Evolutionary conservation across 2,797 vertebrate species (phyloP).

Genomic region (Corythornis leucogaster): DNA sequence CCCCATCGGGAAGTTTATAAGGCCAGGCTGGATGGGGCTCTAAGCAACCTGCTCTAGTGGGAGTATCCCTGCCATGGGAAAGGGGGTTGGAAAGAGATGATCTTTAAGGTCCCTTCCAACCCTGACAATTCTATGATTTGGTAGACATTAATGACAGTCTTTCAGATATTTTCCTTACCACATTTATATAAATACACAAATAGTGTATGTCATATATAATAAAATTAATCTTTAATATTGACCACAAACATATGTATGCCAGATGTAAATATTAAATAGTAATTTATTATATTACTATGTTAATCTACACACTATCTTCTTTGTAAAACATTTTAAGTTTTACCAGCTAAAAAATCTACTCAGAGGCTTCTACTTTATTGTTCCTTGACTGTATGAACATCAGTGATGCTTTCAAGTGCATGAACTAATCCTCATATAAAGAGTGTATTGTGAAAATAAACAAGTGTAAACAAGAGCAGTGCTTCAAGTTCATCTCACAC

Average conservation of each 20-base stretch:
- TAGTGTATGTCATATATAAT: not conserved
- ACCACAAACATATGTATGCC: not conserved
- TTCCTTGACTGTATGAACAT: not conserved
- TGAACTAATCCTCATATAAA: not conserved
- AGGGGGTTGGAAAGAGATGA: too few relatives aligned
- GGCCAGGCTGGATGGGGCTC: too few relatives aligned
- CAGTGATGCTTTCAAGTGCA: not conserved
- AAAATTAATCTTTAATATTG: not conserved
- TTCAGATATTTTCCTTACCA: not conserved
- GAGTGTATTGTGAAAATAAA: not conserved
- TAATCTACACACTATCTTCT: not conserved
- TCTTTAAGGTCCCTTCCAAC: too few relatives aligned
- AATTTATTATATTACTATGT: not conserved
- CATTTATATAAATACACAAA: not conserved
- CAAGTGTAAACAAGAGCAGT: not conserved
- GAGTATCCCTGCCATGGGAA: too few relatives aligned
- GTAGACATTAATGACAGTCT: not conserved
- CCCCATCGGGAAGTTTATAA: too few relatives aligned
- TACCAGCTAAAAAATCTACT: not conserved
- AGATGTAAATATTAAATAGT: not conserved
- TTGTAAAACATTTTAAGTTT: not conserved
- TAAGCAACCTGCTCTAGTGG: too few relatives aligned
- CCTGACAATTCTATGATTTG: too few relatives aligned
- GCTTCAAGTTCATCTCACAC: not conserved
- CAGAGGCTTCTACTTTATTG: not conserved